phyloP scores from a whole-genome alignment of 2,888 invertebrate genomes.

The Tenthredo notha region DNA sequence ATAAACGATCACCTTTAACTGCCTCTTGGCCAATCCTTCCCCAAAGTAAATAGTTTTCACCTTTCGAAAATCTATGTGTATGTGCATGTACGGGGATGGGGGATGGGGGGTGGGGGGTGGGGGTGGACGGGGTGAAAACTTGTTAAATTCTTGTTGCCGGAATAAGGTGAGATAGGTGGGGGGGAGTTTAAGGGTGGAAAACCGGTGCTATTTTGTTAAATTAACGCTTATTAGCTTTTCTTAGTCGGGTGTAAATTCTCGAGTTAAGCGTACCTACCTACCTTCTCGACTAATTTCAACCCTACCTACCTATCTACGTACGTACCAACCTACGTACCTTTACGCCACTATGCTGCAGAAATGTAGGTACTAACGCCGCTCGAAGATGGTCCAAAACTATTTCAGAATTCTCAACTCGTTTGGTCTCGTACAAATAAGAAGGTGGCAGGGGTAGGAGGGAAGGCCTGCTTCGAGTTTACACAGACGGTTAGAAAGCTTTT shows the following conservation, averaged over 20 bases:
- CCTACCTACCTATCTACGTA: conserved; percentile 34
- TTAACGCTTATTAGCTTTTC: conserved; percentile 71
- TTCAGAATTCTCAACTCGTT: conserved; percentile 58
- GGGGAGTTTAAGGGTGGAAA: neutral
- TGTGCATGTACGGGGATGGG: neutral
- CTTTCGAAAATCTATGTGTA: neutral
- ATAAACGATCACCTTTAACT: neutral
- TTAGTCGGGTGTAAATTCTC: conserved; percentile 63
- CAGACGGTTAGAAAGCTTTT: neutral
- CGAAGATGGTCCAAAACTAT: conserved; percentile 58
- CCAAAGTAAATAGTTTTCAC: neutral
- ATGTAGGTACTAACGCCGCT: conserved; percentile 45
- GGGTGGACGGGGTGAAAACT: neutral
- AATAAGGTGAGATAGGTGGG: conserved; percentile 8
- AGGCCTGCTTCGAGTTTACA: neutral
- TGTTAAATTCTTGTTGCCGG: conserved; percentile 38
- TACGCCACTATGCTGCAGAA: conserved; percentile 23
- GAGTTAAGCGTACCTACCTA: conserved; percentile 60
- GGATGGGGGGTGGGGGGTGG: neutral
- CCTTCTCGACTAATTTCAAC: conserved; percentile 61
- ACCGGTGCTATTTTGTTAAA: conserved; percentile 66
- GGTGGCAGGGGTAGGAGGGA: neutral
- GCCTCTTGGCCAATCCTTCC: neutral
- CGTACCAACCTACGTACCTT: neutral
- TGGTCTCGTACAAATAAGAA: conserved; percentile 43